Conservation (phyloP, 1,140 invertebrate species). For the Pseudomyrmex cubaensis region DNA sequence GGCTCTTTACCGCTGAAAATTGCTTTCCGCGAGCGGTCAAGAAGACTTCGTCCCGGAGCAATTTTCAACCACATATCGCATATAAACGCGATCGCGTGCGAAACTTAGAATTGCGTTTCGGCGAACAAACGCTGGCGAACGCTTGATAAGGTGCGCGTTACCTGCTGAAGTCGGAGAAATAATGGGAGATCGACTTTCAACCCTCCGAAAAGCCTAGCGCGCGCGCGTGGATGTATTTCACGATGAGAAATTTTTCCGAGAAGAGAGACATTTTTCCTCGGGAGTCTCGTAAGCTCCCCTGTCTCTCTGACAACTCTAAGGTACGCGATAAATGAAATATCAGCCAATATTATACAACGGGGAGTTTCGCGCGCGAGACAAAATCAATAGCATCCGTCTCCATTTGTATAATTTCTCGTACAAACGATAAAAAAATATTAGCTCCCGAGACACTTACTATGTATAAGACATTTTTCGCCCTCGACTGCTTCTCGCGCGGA, state of each 20-base stretch:
- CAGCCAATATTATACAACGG: neutral
- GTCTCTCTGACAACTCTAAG: neutral
- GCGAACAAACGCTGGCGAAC: neutral
- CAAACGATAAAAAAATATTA: slow-evolving; percentile 18
- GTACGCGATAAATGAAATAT: neutral
- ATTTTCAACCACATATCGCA: neutral
- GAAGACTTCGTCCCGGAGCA: neutral
- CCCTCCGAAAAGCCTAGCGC: neutral
- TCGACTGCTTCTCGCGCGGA: neutral
- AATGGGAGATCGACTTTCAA: neutral
- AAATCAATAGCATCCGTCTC: slow-evolving; percentile 23
- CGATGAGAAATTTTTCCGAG: slow-evolving; percentile 1
- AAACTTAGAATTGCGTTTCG: neutral
- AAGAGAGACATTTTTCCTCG: slow-evolving; percentile 3
- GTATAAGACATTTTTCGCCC: neutral
- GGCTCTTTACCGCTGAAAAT: slow-evolving; percentile 46
- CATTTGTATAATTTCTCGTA: neutral
- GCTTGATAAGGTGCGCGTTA: neutral
- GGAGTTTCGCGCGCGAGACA: neutral
- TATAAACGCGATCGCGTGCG: neutral
- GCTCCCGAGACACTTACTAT: neutral
- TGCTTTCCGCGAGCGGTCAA: slow-evolving; percentile 24
- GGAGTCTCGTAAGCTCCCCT: neutral
- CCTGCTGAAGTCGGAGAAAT: neutral
- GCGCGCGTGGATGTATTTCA: neutral